phyloP scores from a whole-genome alignment of 2,888 invertebrate genomes.

The Caenorhabditis virilis region DNA sequence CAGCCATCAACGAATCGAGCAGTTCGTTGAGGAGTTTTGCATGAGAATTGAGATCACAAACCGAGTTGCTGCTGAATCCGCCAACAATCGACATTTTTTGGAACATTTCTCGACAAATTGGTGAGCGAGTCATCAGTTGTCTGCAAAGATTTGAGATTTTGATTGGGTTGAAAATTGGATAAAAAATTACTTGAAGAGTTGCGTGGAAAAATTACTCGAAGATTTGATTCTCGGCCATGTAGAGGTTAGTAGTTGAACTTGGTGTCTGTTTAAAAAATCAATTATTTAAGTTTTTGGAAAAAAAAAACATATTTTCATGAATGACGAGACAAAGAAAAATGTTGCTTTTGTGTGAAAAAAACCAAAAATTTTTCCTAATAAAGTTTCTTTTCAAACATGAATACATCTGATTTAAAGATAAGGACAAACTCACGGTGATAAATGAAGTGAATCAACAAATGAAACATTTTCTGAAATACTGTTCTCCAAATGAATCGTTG shows the following conservation, averaged over 20 bases:
- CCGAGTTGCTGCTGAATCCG: constrained; percentile 53
- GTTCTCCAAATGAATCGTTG: constrained; percentile 37
- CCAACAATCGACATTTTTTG: constrained; percentile 67
- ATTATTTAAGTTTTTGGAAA: not conserved
- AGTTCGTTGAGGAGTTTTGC: constrained; percentile 55
- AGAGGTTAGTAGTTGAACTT: constrained; percentile 56
- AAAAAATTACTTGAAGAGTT: constrained; percentile 58
- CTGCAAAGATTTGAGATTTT: too few relatives aligned
- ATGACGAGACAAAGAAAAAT: too few relatives aligned
- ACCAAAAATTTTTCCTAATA: too few relatives aligned
- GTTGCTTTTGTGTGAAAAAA: too few relatives aligned
- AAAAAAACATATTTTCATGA: constrained; percentile 2
- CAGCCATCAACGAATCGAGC: constrained; percentile 57
- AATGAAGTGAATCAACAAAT: constrained; percentile 31
- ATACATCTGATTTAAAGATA: too few relatives aligned
- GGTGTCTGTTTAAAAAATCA: constrained; percentile 50
- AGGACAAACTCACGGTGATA: too few relatives aligned
- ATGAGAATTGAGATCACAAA: constrained; percentile 59
- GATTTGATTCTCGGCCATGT: constrained; percentile 62
- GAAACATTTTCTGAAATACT: constrained; percentile 27
- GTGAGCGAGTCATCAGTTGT: constrained; percentile 45
- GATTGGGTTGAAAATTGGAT: too few relatives aligned
- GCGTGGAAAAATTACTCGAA: constrained; percentile 45
- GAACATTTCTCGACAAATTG: constrained; percentile 58
- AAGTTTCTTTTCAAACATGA: too few relatives aligned